Evolutionary conservation across 2,797 vertebrate genomes (phyloP).

Genomic region (Tachyglossus aculeatus): DNA sequence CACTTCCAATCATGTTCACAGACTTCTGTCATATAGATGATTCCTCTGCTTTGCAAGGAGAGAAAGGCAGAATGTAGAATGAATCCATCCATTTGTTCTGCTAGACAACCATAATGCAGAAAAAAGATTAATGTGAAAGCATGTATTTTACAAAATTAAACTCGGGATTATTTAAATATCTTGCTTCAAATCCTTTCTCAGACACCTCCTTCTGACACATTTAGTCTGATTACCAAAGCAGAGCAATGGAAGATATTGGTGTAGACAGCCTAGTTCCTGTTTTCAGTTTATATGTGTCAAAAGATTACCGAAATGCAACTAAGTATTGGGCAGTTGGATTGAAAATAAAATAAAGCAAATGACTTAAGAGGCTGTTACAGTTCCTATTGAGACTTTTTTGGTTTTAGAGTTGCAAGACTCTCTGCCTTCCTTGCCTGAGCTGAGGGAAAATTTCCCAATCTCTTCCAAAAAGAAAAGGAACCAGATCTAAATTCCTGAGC

Average conservation of each 20-base stretch:
- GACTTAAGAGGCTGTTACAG: background rate
- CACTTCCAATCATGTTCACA: too few species aligned
- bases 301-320: constrained; percentile 65
- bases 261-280: constrained; percentile 66
- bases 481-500: too few species aligned
- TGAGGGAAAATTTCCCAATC: too few species aligned
- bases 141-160: too few species aligned
- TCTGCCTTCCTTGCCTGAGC: too few species aligned
- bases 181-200: constrained; percentile 36
- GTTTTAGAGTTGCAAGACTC: too few species aligned
- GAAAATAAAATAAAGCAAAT: constrained; percentile 51
- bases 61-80: background rate
- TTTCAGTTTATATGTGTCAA: constrained; percentile 57
- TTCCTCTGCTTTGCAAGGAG: background rate
- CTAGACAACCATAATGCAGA: background rate
- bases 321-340: constrained; percentile 24
- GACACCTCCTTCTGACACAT: constrained; percentile 19
- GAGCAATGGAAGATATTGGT: constrained; percentile 39
- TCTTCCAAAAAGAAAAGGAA: too few species aligned
- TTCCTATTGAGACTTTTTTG: too few species aligned
- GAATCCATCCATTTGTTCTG: background rate
- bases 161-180: constrained; percentile 61
- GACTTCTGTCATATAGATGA: too few species aligned
- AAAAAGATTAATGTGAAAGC: background rate
- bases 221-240: constrained; percentile 64